These are phyloP conservation scores for Brachionus manjavacas DNA, from an alignment of 1,140 invertebrate genomes.

Conservation along the genomic window DNA sequence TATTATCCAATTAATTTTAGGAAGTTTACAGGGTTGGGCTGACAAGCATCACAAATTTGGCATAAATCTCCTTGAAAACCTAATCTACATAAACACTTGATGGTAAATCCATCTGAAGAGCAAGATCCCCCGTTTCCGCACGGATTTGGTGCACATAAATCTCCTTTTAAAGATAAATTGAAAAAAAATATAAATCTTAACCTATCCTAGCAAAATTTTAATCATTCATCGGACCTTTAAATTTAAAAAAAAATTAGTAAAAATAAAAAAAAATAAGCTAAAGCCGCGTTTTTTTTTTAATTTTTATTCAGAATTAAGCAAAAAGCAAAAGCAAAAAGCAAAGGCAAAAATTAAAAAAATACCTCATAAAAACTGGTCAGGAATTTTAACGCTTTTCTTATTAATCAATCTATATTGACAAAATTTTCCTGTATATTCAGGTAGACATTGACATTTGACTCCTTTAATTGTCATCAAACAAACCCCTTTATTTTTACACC, in stretches of 20 bases:
- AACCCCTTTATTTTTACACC: conserved; percentile 32
- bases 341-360: neutral
- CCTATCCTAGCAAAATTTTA: neutral
- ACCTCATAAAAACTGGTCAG: conserved; percentile 15
- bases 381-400: neutral
- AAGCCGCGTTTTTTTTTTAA: neutral
- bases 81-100: conserved; percentile 21
- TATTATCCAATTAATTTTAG: neutral
- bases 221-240: conserved; percentile 4
- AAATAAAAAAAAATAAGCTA: neutral
- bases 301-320: neutral
- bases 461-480: neutral
- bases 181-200: conserved; percentile 8
- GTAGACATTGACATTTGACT: conserved; percentile 37
- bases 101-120: conserved; percentile 67
- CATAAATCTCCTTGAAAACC: conserved; percentile 26
- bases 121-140: conserved; percentile 79
- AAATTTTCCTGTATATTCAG: conserved; percentile 27
- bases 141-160: conserved; percentile 81
- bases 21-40: conserved; percentile 45
- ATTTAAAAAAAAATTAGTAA: neutral
- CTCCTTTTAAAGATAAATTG: conserved; percentile 49
- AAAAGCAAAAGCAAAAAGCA: neutral
- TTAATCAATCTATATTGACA: conserved; percentile 8
- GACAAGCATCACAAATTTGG: conserved; percentile 43